Evolutionary conservation across 2,113 vertebrate species (phyloP).

Genomic region (Leptobrachium leishanense): DNA sequence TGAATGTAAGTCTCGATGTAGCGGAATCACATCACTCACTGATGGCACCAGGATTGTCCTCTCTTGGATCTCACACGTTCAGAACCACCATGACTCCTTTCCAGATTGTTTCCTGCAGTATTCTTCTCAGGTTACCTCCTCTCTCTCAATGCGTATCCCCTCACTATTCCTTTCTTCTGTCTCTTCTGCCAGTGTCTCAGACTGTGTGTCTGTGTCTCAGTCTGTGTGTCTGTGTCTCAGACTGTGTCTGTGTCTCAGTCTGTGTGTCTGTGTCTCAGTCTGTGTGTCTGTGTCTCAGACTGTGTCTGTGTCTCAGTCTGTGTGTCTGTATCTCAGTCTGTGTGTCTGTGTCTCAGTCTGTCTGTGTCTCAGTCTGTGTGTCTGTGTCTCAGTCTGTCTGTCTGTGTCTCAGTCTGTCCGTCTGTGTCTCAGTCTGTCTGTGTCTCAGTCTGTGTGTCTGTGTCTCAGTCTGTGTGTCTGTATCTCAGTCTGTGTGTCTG

Average conservation of each 20-base stretch:
- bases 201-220: constrained; percentile 3
- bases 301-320: neutral
- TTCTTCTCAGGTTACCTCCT: too few species aligned
- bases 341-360: neutral
- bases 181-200: too few species aligned
- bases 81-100: too few species aligned
- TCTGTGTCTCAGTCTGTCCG: neutral
- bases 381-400: neutral
- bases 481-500: neutral
- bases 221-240: neutral
- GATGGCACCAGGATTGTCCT: too few species aligned
- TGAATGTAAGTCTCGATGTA: too few species aligned
- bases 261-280: neutral
- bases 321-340: neutral
- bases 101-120: too few species aligned
- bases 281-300: neutral
- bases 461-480: neutral
- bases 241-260: neutral
- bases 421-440: too few species aligned
- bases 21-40: too few species aligned
- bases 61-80: too few species aligned
- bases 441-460: neutral
- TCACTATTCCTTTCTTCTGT: too few species aligned
- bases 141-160: too few species aligned
- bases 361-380: neutral